Base-by-base conservation (phyloP, 2,113 vertebrate species). In the Serilophus lunatus region DNA sequence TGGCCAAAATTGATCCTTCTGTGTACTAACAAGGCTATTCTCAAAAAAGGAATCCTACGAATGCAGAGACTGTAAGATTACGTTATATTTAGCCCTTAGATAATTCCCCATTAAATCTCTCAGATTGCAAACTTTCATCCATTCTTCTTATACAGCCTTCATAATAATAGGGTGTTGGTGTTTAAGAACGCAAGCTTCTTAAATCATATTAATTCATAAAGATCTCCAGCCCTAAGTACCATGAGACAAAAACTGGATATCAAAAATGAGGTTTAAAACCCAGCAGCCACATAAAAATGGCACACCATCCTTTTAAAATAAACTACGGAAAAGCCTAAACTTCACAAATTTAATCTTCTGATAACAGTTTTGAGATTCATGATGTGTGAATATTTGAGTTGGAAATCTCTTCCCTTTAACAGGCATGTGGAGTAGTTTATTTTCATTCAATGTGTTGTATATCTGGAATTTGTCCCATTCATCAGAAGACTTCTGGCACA, bases 361-460 rank as follows among this genome's bases (percentile, higher is more conserved):
- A 3, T 28, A 81, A 31, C 5, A 56, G 13, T 65, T 88, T 61
- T 77, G 36, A 2, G 1, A 42, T 47, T 63, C 12, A 17, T 74
- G 23, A 25, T 36, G 15, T 35, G 20, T 72, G 49, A 65, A 83
- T 35, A 2, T 53, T 45, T 59, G 33, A 53, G 5, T 64, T 61
- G 72, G 45, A 87, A 84, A 91, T 33, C 10, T 84, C 29, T 86
- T 50, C 90, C 36, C 10, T 89, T 90, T 65, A 78, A n/a, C 87
- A 98, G 98, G 98, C 51, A 74, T 98, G 7, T 98, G 98, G 98
- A 98, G 98, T 76, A 98, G 98, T 83, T 97, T 98, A 79, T 98
- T 98, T 95, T 98, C 98, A 53, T 28, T 98, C 54, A 98, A 98
- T 93, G 74, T 98, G 70, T 96, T 98, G 8, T 98, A 98, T 47